These are phyloP conservation scores for Platyura marginata DNA, from an alignment of 1,140 invertebrate species.

Conservation along the genomic window DNA sequence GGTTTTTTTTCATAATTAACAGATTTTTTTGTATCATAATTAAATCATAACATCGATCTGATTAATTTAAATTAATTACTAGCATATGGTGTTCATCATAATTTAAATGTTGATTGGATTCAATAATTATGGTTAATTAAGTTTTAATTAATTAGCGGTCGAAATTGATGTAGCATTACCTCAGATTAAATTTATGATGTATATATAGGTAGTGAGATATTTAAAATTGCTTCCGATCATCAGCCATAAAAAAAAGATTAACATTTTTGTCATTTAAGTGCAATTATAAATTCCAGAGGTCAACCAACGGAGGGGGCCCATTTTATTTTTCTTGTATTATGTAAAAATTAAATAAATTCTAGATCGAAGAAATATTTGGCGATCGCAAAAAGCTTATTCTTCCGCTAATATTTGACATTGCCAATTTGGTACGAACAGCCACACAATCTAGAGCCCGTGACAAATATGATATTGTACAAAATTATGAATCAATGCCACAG, in stretches of 20 bases:
- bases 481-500: slow-evolving; percentile 22
- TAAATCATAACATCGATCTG: too few species aligned
- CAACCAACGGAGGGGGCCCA: neutral
- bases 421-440: slow-evolving; percentile 31
- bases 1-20: too few species aligned
- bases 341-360: slow-evolving; percentile 10
- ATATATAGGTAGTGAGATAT: slow-evolving; percentile 1
- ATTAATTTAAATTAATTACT: too few species aligned
- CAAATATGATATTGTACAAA: neutral
- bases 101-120: too few species aligned
- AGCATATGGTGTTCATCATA: too few species aligned
- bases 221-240: neutral
- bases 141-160: neutral
- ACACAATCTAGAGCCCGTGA: neutral
- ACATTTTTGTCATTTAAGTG: neutral
- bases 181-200: neutral
- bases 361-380: slow-evolving; percentile 35
- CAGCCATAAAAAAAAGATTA: neutral
- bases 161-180: neutral
- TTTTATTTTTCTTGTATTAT: slow-evolving; percentile 2
- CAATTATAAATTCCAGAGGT: neutral
- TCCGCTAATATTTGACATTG: slow-evolving; percentile 41
- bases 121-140: too few species aligned
- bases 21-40: too few species aligned
- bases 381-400: slow-evolving; percentile 36